Percentiles rank a stretch among this genome's conserved stretches.
Evolutionary conservation across 2,888 invertebrate genomes (phyloP).

Genomic region (Mesorhabditis sp.): DNA sequence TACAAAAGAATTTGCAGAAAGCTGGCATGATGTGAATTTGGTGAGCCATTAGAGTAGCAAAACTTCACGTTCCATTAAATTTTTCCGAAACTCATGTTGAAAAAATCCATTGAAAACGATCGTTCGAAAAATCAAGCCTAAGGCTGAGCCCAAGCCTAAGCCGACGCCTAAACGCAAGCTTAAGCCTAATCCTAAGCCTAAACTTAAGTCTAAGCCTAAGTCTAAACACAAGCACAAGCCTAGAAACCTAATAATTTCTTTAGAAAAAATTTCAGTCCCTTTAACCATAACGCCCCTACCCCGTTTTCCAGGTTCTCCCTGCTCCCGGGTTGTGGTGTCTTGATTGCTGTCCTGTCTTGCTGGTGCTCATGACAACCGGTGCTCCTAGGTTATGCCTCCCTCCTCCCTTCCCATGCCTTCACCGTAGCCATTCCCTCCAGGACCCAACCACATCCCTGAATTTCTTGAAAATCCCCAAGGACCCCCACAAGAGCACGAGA

Average conservation of each 20-base stretch:
- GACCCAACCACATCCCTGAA: too few relatives aligned
- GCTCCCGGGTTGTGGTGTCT: too few relatives aligned
- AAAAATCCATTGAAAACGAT: neutral
- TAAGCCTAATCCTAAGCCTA: neutral
- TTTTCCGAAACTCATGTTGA: neutral
- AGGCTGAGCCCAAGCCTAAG: neutral
- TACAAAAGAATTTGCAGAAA: conserved; percentile 42
- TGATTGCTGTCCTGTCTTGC: too few relatives aligned
- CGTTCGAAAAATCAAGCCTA: conserved; percentile 3
- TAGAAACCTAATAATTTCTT: neutral
- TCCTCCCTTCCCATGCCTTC: too few relatives aligned
- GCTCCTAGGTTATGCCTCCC: too few relatives aligned
- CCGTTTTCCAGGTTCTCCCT: too few relatives aligned
- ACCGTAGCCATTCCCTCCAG: too few relatives aligned
- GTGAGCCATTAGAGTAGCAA: neutral
- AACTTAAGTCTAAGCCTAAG: conserved; percentile 6
- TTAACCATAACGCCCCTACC: too few relatives aligned
- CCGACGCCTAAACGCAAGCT: neutral
- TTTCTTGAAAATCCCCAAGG: too few relatives aligned
- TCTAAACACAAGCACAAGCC: neutral
- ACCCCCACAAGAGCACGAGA: too few relatives aligned
- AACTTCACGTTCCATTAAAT: neutral
- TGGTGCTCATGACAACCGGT: too few relatives aligned
- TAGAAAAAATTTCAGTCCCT: neutral
- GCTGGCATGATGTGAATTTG: conserved; percentile 40